These are phyloP conservation scores for Chondrosia reniformis DNA, from an alignment of 37 sponge, comb jelly and placozoan species.

Conservation along the genomic window DNA sequence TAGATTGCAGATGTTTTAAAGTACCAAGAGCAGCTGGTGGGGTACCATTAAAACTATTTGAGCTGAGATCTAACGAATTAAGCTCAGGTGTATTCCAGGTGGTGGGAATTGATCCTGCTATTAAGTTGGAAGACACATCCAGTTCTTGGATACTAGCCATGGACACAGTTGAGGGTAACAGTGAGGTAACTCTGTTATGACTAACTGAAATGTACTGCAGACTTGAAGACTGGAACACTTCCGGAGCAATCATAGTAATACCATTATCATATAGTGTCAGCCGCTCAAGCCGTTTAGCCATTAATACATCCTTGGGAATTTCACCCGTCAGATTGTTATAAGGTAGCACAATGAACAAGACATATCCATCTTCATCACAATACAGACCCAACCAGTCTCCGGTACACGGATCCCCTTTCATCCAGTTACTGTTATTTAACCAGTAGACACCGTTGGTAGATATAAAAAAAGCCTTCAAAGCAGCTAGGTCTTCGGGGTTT, in stretches of 20 bases:
- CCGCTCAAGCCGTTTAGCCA: constrained; percentile 41
- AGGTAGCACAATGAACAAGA: constrained; percentile 48
- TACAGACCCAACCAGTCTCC: constrained; percentile 64
- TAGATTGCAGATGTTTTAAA: not conserved
- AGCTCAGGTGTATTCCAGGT: constrained; percentile 52
- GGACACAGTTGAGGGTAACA: constrained; percentile 27
- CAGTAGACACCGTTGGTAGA: constrained; percentile 60
- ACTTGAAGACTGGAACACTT: constrained; percentile 35
- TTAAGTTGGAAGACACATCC: constrained; percentile 34
- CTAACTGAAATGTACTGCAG: constrained; percentile 51
- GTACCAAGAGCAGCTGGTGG: constrained; percentile 21
- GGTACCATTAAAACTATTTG: constrained; percentile 41
- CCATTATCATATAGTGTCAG: constrained; percentile 48
- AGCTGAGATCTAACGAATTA: constrained; percentile 29
- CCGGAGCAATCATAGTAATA: constrained; percentile 37
- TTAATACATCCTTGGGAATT: constrained; percentile 40
- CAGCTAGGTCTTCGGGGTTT: constrained; percentile 44
- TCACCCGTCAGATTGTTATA: constrained; percentile 56
- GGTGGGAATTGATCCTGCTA: constrained; percentile 50
- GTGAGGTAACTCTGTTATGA: constrained; percentile 40
- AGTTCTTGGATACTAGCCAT: constrained; percentile 48
- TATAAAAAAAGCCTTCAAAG: constrained; percentile 58
- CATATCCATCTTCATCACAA: constrained; percentile 50
- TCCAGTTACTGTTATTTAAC: constrained; percentile 74
- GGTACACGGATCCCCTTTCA: constrained; percentile 67